Evolutionary conservation across 2,797 vertebrate genomes (phyloP).

Genomic region (Tokudaia tokunoshimensis): DNA sequence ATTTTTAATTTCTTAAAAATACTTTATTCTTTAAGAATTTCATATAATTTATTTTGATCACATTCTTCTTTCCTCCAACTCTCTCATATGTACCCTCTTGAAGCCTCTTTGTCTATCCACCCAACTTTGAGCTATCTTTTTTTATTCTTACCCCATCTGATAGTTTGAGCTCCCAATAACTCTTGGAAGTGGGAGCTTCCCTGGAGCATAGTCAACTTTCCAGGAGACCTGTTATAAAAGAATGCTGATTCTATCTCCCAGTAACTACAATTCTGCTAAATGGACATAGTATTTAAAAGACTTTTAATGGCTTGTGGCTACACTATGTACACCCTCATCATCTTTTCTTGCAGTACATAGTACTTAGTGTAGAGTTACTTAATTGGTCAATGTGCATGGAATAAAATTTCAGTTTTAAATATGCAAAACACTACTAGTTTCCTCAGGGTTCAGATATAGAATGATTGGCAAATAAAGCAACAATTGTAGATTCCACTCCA

Average conservation of each 20-base stretch:
- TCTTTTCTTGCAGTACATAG: neutral
- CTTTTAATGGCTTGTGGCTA: neutral
- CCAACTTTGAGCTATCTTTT: neutral
- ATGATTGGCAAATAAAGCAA: neutral
- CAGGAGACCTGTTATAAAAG: neutral
- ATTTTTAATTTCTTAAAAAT: slow-evolving; percentile 31
- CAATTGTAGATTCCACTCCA: neutral
- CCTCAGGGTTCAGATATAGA: neutral
- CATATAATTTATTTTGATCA: no score
- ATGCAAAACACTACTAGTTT: neutral
- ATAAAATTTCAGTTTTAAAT: slow-evolving; percentile 8
- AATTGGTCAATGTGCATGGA: neutral
- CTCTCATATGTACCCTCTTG: no score
- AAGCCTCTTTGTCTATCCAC: no score
- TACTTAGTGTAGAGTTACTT: no score
- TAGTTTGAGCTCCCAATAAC: no score
- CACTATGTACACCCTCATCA: neutral
- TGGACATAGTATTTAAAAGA: neutral
- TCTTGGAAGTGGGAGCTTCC: neutral
- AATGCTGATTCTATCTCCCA: neutral
- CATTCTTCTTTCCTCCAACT: no score
- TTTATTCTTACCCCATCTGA: neutral
- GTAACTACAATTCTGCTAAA: neutral
- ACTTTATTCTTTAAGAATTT: neutral
- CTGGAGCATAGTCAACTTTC: neutral